Evolutionary conservation across 2,113 vertebrate species (phyloP), one percentile per base, ranked within the genome.

Genomic region (Stigmatopora nigra): DNA sequence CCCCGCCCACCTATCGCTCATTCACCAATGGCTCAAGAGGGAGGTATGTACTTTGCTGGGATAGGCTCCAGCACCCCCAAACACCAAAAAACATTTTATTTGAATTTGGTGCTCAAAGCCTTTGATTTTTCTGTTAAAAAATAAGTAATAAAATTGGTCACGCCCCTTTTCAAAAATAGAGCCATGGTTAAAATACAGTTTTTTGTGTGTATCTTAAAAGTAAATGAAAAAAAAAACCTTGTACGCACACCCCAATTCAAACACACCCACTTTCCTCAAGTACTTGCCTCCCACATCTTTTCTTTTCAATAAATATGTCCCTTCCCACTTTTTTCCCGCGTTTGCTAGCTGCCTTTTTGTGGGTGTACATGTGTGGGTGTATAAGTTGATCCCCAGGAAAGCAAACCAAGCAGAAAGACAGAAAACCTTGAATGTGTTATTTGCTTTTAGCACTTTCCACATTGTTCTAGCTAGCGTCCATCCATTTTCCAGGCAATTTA

Each of bases 1-100:
- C 82, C 89, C 78, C 94, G 92, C 73, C 92, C 92, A 66, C 91
- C 93, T 70, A 86, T 95, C 90, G 93, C 91, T 81, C 94, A 94
- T 81, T 94, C 94, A 35, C 94, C 95, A 72, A 92, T 97, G 93
- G 91, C 94, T 78, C 96, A 97, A 84, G 95, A 98, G 69, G 91
- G 95, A 93, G 95, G 96, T 98, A 81, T 20, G 72, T 44, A 53
- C 19, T 31, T 31, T 31, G 25, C 25, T 31, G 25, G 25, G 25
- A 31, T 31, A 31, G 25, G 25, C 25, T 31, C 25, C 25, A 31
- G 25, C 25, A 31, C 25, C 25, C 25, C 25, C 25, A n/a, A n/a
- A 31, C 25, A 31, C 2, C 25, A 31, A 31, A 31, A 31, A 31
- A 31, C n/a, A 31, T 31, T 1, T 2, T 1, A 31, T 31, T 31